Percentiles rank a stretch among this genome's conserved stretches.
Evolutionary conservation across 2,888 invertebrate species (phyloP).

Genomic region (Drosophila diplacantha): DNA sequence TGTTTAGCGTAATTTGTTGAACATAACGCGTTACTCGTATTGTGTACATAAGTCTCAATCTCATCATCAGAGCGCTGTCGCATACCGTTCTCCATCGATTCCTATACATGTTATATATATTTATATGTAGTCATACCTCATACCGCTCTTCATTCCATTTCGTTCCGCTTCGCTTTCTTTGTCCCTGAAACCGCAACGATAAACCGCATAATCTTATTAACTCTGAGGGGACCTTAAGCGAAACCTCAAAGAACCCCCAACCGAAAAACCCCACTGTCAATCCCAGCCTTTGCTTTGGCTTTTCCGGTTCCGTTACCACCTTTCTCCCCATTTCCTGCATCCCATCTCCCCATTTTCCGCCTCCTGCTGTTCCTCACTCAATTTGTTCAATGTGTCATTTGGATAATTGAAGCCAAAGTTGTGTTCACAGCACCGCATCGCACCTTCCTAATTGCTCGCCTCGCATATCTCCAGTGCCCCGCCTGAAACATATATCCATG

Average conservation of each 20-base stretch:
- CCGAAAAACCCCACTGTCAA: constrained; percentile 9
- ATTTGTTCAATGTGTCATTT: constrained; percentile 47
- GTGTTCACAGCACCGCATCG: constrained; percentile 43
- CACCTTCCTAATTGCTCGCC: constrained; percentile 39
- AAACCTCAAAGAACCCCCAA: constrained; percentile 7
- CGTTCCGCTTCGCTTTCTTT: constrained; percentile 14
- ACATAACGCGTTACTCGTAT: constrained; percentile 9
- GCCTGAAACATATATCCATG: constrained; percentile 3
- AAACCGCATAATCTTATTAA: constrained; percentile 44
- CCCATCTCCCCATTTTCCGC: background rate
- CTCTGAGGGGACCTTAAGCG: constrained; percentile 16
- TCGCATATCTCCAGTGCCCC: constrained; percentile 13
- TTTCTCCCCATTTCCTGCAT: background rate
- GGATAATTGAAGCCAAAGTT: constrained; percentile 46
- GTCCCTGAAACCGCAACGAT: constrained; percentile 23
- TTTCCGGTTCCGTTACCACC: constrained; percentile 2
- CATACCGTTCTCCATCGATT: constrained; percentile 14
- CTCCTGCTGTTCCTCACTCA: constrained; percentile 18
- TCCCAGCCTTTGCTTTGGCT: constrained; percentile 5
- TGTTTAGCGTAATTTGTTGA: constrained; percentile 24
- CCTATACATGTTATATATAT: background rate
- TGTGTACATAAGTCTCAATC: constrained; percentile 21
- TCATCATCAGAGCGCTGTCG: background rate
- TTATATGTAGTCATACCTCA: background rate
- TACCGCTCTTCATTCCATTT: constrained; percentile 9